Conservation (phyloP, 2,113 vertebrate genomes). For the Furnarius figulus region DNA sequence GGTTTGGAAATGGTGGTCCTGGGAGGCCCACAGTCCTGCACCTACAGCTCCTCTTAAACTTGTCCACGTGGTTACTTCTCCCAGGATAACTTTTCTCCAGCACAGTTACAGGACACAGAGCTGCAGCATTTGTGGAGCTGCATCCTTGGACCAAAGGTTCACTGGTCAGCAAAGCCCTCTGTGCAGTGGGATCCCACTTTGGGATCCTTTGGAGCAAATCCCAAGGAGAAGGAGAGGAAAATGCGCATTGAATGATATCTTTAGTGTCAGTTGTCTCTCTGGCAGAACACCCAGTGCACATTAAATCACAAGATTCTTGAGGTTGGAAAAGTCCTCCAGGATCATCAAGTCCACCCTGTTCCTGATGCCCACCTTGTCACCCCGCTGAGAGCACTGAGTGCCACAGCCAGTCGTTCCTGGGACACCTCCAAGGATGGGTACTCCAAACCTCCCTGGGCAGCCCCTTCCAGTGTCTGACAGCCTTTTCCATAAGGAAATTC, state of each 20-base stretch:
- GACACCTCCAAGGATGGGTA: neutral
- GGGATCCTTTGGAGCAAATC: neutral
- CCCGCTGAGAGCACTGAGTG: neutral
- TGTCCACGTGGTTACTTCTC: neutral
- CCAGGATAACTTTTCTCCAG: neutral
- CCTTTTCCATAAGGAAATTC: neutral
- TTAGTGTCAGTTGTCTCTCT: neutral
- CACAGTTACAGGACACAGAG: neutral
- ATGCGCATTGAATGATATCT: neutral
- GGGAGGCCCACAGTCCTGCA: accelerated
- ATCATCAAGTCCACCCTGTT: neutral
- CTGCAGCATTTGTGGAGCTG: neutral
- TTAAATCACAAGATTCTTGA: neutral
- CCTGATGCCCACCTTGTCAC: neutral
- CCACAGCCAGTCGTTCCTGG: neutral
- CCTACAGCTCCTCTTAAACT: neutral
- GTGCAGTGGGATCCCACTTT: neutral
- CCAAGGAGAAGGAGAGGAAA: neutral
- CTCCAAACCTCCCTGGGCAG: neutral
- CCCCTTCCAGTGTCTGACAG: neutral
- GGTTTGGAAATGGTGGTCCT: neutral
- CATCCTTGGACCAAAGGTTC: neutral
- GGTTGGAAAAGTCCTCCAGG: neutral
- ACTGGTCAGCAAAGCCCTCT: neutral
- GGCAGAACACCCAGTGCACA: neutral